phyloP scores from a whole-genome alignment of 30 jellyfish, hydroid and myxozoan genomes.

The Pseudorhiza aurosa region DNA sequence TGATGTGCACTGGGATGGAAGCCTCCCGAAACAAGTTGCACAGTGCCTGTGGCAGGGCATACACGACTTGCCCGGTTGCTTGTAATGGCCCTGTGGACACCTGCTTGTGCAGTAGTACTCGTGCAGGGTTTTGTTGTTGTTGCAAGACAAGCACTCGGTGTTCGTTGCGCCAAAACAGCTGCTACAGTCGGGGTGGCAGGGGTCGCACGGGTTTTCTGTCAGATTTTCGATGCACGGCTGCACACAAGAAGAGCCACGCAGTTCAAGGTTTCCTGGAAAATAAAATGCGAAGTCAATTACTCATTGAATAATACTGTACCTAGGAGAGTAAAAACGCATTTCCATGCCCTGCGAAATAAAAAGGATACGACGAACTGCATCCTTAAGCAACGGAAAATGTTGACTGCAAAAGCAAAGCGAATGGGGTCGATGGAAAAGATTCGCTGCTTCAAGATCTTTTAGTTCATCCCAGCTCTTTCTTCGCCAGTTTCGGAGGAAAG shows the following conservation, averaged over 20 bases:
- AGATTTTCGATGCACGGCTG: slow-evolving; percentile 94
- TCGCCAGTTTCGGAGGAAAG: too few relatives aligned
- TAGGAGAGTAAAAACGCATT: too few relatives aligned
- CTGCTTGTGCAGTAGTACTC: slow-evolving; percentile 65
- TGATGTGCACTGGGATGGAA: slow-evolving; percentile 45
- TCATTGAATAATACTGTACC: too few relatives aligned
- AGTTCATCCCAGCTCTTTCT: too few relatives aligned
- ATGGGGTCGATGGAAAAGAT: too few relatives aligned
- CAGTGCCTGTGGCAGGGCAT: slow-evolving; percentile 75
- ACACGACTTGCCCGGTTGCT: slow-evolving; percentile 53
- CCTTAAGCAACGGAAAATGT: too few relatives aligned
- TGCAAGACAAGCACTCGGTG: slow-evolving; percentile 83
- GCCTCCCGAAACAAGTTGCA: slow-evolving; percentile 48
- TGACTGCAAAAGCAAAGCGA: too few relatives aligned
- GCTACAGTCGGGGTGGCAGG: slow-evolving; percentile 85
- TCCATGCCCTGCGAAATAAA: too few relatives aligned
- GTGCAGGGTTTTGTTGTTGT: slow-evolving; percentile 58
- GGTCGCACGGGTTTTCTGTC: slow-evolving; percentile 84
- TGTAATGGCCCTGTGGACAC: slow-evolving; percentile 70
- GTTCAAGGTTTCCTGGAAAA: slow-evolving; percentile 81
- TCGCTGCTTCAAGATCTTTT: too few relatives aligned
- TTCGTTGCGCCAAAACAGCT: slow-evolving; percentile 89
- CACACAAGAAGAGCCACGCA: slow-evolving; percentile 73
- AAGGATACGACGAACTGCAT: too few relatives aligned
- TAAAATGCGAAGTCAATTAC: neutral